Evolutionary conservation across 2,113 vertebrate genomes (phyloP), one percentile per base, ranked within the genome.

Genomic region (Laticauda laticaudata): DNA sequence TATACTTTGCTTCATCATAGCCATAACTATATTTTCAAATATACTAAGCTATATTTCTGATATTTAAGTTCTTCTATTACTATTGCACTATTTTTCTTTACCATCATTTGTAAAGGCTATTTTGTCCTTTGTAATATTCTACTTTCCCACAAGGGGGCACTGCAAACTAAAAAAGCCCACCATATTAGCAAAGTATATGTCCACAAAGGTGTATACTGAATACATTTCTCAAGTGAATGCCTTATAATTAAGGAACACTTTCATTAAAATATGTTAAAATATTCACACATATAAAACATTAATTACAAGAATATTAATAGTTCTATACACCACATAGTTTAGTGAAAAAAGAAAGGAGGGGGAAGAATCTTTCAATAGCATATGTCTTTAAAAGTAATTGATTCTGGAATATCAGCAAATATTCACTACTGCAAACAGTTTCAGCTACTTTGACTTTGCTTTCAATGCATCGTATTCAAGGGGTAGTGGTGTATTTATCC

Each of bases 121-220:
- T 90, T 11, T 45, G 12, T 1, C 61, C 14, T 34, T 64, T 96
- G 96, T 85, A 93, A 43, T 94, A 54, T 39, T 86, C n/a, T 1
- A 75, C 24, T 92, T 26, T 2, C 45, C 93, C 97, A 94, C 97
- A 91, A 2, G 96, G 94, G 96, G 98, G 92, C 93, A 94, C 94
- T 94, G 94, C 90, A 93, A 86, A 57, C 8, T 92, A 88, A 95
- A 57, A n/a, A 96, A 96, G 91, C 2, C 7, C 39, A 34, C 0
- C 24, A 14, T 75, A 15, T n/a, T 20, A 29, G 48, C 26, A 23
- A 1, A 3, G 12, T 21, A 69, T 14, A 48, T 2, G 3, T 53
- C 51, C 29, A 14, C 12, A 34, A n/a, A n/a, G 5, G 9, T 26
- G 24, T 34, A 34, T 5, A 12, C 61, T n/a, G 11, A n/a, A 69